Percentiles rank a stretch among this genome's conserved stretches.
Conservation (phyloP, 2,797 vertebrate genomes). For the Eupleurogrammus muticus region DNA sequence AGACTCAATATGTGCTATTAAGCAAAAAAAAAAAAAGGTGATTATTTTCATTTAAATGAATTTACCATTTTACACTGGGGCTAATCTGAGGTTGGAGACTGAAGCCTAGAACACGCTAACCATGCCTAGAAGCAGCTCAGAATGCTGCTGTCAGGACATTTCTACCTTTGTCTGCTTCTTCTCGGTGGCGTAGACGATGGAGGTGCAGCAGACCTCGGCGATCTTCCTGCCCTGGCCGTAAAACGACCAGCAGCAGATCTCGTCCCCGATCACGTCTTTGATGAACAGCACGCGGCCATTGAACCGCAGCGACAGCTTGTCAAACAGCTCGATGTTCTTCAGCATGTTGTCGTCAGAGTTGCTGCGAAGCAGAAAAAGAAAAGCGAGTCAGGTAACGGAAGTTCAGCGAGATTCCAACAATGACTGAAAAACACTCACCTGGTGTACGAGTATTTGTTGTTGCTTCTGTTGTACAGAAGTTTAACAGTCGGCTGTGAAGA, state of each 20-base stretch:
- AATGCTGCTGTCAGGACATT: too few relatives aligned
- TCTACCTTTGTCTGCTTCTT: conserved; percentile 99
- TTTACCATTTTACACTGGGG: too few relatives aligned
- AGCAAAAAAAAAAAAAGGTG: too few relatives aligned
- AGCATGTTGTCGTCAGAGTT: conserved; percentile 95
- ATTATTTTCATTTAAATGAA: too few relatives aligned
- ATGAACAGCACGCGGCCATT: conserved; percentile 96
- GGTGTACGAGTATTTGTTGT: conserved; percentile 98
- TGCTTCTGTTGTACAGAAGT: conserved; percentile 95
- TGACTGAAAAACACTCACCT: conserved; percentile 85
- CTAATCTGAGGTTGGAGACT: too few relatives aligned
- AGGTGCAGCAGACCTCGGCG: conserved; percentile 96
- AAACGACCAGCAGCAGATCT: conserved; percentile 99
- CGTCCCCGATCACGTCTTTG: conserved; percentile 94
- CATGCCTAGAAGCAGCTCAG: too few relatives aligned
- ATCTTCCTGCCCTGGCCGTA: conserved; percentile 96
- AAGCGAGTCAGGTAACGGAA: too few relatives aligned
- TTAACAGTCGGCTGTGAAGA: conserved; percentile 91
- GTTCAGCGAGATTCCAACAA: too few relatives aligned
- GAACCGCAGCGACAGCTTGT: conserved; percentile 93
- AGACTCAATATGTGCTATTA: too few relatives aligned
- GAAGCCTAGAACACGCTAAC: too few relatives aligned
- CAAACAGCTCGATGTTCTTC: conserved; percentile 97
- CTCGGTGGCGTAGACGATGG: conserved; percentile 96
- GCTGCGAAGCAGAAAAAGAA: conserved; percentile 75